Evolutionary conservation across 2,888 invertebrate genomes (phyloP), one percentile per base, ranked within the genome.

Genomic region (Parnassius smintheus): DNA sequence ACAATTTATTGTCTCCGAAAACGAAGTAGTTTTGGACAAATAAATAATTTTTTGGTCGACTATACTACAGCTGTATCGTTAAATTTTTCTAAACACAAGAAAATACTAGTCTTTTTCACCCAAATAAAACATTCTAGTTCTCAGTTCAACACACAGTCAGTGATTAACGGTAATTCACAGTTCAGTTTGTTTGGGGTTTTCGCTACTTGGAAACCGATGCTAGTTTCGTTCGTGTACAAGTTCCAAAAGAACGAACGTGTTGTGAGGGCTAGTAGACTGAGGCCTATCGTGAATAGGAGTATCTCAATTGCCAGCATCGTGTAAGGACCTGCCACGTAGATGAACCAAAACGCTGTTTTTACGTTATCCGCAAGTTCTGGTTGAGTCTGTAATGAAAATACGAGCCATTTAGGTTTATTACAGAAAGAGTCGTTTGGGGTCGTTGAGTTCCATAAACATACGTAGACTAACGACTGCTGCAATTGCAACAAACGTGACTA

Each of bases 371-470:
- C 66, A 10, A 86, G 64, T 41, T 78, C 77, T n/a, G 83, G 82
- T 62, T 83, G 83, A 0, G 71, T 70, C 88, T 89, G 77, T 3
- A 80, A 81, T n/a, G 8, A 2, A 9, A 49, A 49, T 9, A 35
- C 4, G 35, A 7, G 35, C 7, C 4, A 35, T 35, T 35, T 35
- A 35, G 7, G 35, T 35, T 35, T 35, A 35, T 35, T 35, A 35
- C 35, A 35, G 35, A 35, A 35, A 35, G 4, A 35, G 4, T 7
- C 35, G 35, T 35, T 35, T 35, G 7, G 35, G 35, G 7, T 35
- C 35, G 35, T 35, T 35, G 7, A 35, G 35, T 35, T 7, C 7
- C 35, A 35, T 35, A 35, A 35, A 35, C 35, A 35, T 7, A 35
- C 35, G 35, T 35, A 7, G 35, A 35, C 4, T 35, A 35, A 35